Conservation (phyloP, 2,113 vertebrate genomes). For the Pomatostomus ruficeps region DNA sequence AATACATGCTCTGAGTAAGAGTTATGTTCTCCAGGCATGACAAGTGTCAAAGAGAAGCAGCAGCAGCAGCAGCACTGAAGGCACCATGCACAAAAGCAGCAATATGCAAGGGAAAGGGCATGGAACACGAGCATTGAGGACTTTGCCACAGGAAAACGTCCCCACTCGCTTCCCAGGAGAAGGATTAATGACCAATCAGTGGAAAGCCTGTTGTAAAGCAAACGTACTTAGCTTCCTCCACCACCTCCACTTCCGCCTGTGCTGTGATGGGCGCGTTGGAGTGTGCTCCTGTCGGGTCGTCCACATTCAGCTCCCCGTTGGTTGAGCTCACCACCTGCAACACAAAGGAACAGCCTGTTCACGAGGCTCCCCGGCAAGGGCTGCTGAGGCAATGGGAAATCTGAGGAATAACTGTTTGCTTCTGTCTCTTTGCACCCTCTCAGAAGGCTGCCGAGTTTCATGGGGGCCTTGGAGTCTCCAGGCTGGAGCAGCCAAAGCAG, state of each 20-base stretch:
- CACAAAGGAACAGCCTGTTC: background rate
- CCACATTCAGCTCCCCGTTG: conserved; percentile 95
- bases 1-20: conserved; percentile 34
- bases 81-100: conserved; percentile 69
- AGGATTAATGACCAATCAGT: conserved; percentile 7
- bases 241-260: conserved; percentile 94
- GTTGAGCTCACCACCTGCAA: conserved; percentile 96
- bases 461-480: background rate
- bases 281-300: conserved; percentile 87
- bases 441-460: background rate
- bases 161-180: conserved; percentile 22
- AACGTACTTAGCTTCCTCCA: conserved; percentile 98
- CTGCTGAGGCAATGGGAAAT: background rate
- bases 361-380: background rate
- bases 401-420: rapidly evolving
- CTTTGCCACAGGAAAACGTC: conserved; percentile 30
- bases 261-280: conserved; percentile 92
- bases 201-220: conserved; percentile 32
- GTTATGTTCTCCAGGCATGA: conserved; percentile 38
- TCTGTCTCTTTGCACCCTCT: background rate
- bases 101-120: conserved; percentile 48
- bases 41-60: conserved; percentile 45
- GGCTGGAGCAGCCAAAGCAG: background rate
- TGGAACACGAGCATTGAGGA: conserved; percentile 38
- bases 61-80: conserved; percentile 46